Conservation (phyloP, 2,888 invertebrate genomes). For the Drosophila yooni region DNA sequence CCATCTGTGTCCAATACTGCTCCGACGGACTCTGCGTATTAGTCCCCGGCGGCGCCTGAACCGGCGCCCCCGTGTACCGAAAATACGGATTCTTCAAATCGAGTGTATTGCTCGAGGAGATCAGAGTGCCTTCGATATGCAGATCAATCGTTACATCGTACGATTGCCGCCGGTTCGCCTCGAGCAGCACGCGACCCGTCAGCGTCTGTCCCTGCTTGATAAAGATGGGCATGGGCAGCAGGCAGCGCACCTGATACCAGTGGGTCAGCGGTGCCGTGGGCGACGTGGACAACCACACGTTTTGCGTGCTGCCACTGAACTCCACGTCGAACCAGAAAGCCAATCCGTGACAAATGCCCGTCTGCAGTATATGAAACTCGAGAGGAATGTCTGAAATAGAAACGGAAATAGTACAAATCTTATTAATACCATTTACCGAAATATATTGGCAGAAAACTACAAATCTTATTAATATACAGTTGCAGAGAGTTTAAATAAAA, state of each 20-base stretch:
- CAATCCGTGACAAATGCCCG: constrained; percentile 97
- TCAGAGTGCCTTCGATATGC: constrained; percentile 94
- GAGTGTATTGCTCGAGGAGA: constrained; percentile 94
- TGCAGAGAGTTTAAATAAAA: background rate
- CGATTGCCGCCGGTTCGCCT: constrained; percentile 98
- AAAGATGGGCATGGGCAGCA: constrained; percentile 96
- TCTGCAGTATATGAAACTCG: constrained; percentile 95
- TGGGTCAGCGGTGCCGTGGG: constrained; percentile 99
- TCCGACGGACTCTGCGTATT: constrained; percentile 97
- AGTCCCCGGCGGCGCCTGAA: constrained; percentile 96
- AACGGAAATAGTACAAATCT: background rate
- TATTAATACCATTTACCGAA: background rate
- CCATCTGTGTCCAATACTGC: constrained; percentile 94
- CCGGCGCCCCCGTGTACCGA: constrained; percentile 96
- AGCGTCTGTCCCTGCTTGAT: constrained; percentile 97
- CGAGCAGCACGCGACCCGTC: constrained; percentile 93
- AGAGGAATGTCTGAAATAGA: constrained; percentile 92
- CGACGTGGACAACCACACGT: constrained; percentile 98
- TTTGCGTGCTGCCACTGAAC: constrained; percentile 94
- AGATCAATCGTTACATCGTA: constrained; percentile 99
- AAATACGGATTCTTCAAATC: constrained; percentile 99
- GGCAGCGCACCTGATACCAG: constrained; percentile 99
- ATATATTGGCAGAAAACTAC: constrained; percentile 42
- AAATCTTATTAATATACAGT: background rate
- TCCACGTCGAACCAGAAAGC: constrained; percentile 99